Evolutionary conservation across 2,888 invertebrate species (phyloP), one percentile per base, ranked within the genome.

Genomic region (Keiferia lycopersicella): DNA sequence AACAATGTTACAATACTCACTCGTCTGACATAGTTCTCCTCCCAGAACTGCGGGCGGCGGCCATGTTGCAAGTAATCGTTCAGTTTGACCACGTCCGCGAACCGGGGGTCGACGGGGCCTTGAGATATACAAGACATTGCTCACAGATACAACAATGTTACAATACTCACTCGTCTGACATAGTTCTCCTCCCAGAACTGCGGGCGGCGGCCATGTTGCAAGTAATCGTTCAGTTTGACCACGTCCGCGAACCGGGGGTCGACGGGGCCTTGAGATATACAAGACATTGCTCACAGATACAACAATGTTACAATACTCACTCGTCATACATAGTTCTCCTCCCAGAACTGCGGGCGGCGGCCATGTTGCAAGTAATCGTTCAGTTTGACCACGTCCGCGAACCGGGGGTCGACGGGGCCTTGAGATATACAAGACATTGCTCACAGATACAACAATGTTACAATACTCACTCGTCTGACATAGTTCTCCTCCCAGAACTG

Each of bases 111-210:
- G n/a, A n/a, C n/a, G n/a, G n/a, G n/a, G n/a, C n/a, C n/a, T n/a
- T n/a, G n/a, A n/a, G n/a, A n/a, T n/a, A n/a, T n/a, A n/a, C n/a
- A n/a, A n/a, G n/a, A n/a, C n/a, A n/a, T 6, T 41, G 41, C n/a
- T n/a, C n/a, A 14, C 12, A n/a, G n/a, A n/a, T n/a, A n/a, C n/a
- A n/a, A n/a, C n/a, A n/a, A n/a, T n/a, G n/a, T 6, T 41, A 14
- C 14, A 14, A 14, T 2, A 67, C 80, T 73, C 60, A 91, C 92
- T 78, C 97, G 91, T 83, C 96, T 95, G 39, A 97, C 97, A 77
- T 97, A 97, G 57, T 96, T 95, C 82, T 97, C 97, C 80, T 97
- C 97, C 97, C 97, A 97, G 87, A 97, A 97, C 87, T 97, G 97
- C 66, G 97, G 97, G 62, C 97, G 90, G 39, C 97, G 89, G 2